A percentile compares a stretch with the other conserved stretches of the same genome.
Evolutionary conservation across 35 echinoderm and acorn worm species (phyloP).

Genomic region (Acanthaster planci): DNA sequence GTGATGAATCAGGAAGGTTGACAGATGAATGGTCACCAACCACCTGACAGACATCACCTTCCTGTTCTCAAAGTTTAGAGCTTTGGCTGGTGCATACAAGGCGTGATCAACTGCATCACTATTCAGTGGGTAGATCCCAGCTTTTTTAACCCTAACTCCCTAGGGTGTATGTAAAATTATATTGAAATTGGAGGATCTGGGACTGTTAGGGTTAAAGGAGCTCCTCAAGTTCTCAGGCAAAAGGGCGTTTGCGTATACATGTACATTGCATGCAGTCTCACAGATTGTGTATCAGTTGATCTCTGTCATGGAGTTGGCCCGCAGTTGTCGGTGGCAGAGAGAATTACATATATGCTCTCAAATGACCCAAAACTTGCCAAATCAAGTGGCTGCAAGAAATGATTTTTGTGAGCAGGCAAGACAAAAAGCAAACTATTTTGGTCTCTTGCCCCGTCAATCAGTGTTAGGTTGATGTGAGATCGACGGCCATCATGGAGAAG

Average conservation of each 20-base stretch:
- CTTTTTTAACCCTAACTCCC: no score
- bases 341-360: slow-evolving; percentile 17
- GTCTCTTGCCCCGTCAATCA: slow-evolving; percentile 38
- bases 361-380: slow-evolving; percentile 9
- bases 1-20: no score
- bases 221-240: neutral
- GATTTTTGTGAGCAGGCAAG: no score
- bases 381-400: neutral
- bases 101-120: no score
- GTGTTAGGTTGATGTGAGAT: neutral
- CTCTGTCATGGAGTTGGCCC: neutral
- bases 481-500: slow-evolving; percentile 35
- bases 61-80: no score
- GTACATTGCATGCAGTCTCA: neutral
- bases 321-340: neutral
- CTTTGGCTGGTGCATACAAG: no score
- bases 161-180: no score
- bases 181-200: no score
- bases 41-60: no score
- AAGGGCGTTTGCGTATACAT: neutral
- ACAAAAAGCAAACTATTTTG: slow-evolving; percentile 38
- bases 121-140: neutral
- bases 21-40: no score
- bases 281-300: neutral
- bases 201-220: no score